Base-by-base conservation (phyloP, 2,797 vertebrate genomes). In the Intellagama lesueurii region DNA sequence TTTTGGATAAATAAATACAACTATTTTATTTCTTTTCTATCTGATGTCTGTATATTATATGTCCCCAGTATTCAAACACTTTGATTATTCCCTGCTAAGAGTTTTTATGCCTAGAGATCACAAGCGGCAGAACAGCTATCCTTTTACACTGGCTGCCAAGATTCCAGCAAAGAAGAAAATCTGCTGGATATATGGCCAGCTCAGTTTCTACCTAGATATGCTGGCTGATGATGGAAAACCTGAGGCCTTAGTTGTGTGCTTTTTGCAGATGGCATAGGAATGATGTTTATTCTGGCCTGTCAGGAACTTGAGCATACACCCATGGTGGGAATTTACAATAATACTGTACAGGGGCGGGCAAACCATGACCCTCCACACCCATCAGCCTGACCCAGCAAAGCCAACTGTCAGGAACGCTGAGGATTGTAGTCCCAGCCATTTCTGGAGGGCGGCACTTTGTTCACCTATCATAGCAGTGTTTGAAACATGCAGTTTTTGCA, bases 1-100 rank as follows among this genome's bases (percentile, higher is more conserved):
- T 66, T 73, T 80, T 47, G 73, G 40, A 88, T 60, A 76, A 72
- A 79, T 75, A 87, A 81, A 60, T 83, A 88, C 28, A 60, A 84
- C 44, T 40, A 49, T 8, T 16, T 24, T 4, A 32, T 79, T 86
- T 32, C 30, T 80, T 35, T 40, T 26, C 9, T 14, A 47, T 22
- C 52, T 68, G 32, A 14, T 86, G 79, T 32, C n/a, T 69, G 60
- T 70, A 68, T 40, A 60, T 9, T 87, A 47, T 26, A 83, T 83
- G 76, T 69, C 69, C 30, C 64, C 87, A 69, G 22, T 47, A 78
- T 40, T 88, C 44, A 22, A 28, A 78, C 52, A 70, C 5, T 72
- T 32, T 83, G 81, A 35, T n/a, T 64, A 52, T 88, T 73, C 68
- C 49, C 76, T 80, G 16, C 69, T 64, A 82, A 64, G 60, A 64